Evolutionary conservation across 2,113 vertebrate species (phyloP).

Genomic region (Rattus rattus): DNA sequence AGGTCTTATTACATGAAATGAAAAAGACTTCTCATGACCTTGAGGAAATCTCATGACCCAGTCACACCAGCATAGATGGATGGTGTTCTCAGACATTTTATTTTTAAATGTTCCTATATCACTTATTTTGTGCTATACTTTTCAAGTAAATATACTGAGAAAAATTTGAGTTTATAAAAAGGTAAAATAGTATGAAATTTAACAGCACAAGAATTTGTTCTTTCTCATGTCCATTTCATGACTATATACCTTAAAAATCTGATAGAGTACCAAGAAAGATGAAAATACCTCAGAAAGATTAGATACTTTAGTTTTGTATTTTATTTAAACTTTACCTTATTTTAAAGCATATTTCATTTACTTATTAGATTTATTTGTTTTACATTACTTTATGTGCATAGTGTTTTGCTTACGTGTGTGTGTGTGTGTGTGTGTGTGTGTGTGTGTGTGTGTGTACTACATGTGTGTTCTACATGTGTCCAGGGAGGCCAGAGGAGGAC

Average conservation of each 20-base stretch:
- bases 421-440: too few species aligned
- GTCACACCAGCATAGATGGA: background rate
- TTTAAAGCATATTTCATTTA: slow-evolving; percentile 28
- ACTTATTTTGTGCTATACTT: background rate
- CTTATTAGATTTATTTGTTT: background rate
- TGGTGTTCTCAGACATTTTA: slow-evolving; percentile 48
- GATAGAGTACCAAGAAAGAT: background rate
- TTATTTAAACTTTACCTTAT: background rate
- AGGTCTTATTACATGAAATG: slow-evolving; percentile 1
- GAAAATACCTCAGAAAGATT: slow-evolving; percentile 29
- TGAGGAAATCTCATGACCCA: slow-evolving; percentile 24
- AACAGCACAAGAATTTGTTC: slow-evolving; percentile 5
- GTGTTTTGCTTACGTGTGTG: background rate
- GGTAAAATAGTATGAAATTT: slow-evolving; percentile 13
- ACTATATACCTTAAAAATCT: background rate
- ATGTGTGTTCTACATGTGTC: background rate
- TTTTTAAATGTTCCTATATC: slow-evolving; percentile 41
- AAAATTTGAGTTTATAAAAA: slow-evolving; percentile 15
- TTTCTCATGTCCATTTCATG: slow-evolving; percentile 32
- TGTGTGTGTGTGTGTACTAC: background rate
- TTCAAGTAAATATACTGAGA: slow-evolving; percentile 34
- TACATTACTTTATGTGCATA: background rate
- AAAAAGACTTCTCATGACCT: slow-evolving; percentile 17
- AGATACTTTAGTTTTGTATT: slow-evolving; percentile 39
- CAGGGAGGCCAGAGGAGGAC: background rate